Evolutionary conservation across 2,888 invertebrate species (phyloP), one percentile per base, ranked within the genome.

Genomic region (Coecobrya sp.): DNA sequence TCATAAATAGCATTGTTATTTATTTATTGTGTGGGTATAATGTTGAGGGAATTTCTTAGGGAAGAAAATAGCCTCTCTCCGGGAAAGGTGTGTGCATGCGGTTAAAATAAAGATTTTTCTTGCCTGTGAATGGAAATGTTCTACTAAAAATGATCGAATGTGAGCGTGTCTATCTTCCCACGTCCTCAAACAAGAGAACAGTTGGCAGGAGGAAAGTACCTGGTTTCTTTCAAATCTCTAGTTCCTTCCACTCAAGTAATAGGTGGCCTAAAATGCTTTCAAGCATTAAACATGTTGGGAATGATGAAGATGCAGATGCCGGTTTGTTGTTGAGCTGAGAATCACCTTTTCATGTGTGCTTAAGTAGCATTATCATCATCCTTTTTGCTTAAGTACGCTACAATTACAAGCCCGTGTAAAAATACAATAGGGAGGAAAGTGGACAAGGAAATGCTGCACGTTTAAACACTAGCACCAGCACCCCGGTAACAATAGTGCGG

Each of bases 381-480:
- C 16, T 30, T 68, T 13, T 30, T 30, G 30, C 25, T 5, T 62
- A 62, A 62, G 62, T 62, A 22, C 27, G 13, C 30, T 68, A 30
- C 30, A 30, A 30, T 11, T 13, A 8, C 36, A 42, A 73, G 19
- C 65, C 0, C 13, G 27, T 65, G 70, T 19, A 11, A 49, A 76
- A 42, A 25, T 16, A 76, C 45, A 49, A 42, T 22, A 49, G 22
- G 65, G 5, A 68, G 5, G 22, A 76, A 49, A 49, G 25, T 45
- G 49, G 73, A 45, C 73, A 76, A 70, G 70, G 70, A 70, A 70
- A 42, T 65, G 19, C 42, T 36, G n/a, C n/a, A 70, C 62, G 16
- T 62, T n/a, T n/a, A n/a, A n/a, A 49, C 49, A 8, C 22, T 19
- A 62, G 25, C 1, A 2, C 22, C 25, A 62, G 62, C 25, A 25